Evolutionary conservation across 2,888 invertebrate species (phyloP).

Genomic region (Synanthedon andrenaeformis): DNA sequence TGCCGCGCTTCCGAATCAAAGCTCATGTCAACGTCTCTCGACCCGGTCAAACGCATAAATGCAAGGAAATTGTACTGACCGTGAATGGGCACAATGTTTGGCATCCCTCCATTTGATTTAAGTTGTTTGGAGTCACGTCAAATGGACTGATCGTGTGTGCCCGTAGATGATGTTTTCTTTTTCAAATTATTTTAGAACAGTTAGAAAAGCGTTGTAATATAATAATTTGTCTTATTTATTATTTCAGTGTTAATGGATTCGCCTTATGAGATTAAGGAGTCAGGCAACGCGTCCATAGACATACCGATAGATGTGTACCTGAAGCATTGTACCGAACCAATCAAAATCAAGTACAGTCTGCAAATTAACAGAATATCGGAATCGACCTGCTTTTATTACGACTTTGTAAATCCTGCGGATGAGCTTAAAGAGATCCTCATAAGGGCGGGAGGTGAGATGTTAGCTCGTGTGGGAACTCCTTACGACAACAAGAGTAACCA

Average conservation of each 20-base stretch:
- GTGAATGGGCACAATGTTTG: too few relatives aligned
- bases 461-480: slow-evolving; percentile 31
- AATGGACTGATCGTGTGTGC: too few relatives aligned
- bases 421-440: slow-evolving; percentile 45
- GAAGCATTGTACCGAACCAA: slow-evolving; percentile 52
- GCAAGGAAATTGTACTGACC: too few relatives aligned
- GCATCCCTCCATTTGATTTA: too few relatives aligned
- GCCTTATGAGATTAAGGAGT: slow-evolving; percentile 65
- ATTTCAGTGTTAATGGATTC: slow-evolving; percentile 58
- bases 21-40: too few relatives aligned
- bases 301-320: slow-evolving; percentile 63
- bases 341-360: slow-evolving; percentile 51
- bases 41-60: too few relatives aligned
- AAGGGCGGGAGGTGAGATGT: slow-evolving; percentile 51
- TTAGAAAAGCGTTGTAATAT: too few relatives aligned
- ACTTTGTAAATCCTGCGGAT: slow-evolving; percentile 51
- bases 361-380: slow-evolving; percentile 51
- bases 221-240: too few relatives aligned
- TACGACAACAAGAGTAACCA: slow-evolving; percentile 23
- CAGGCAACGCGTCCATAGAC: slow-evolving; percentile 56
- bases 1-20: too few relatives aligned
- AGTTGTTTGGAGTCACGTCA: too few relatives aligned
- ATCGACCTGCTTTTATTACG: slow-evolving; percentile 52
- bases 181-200: too few relatives aligned
- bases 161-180: too few relatives aligned